Conservation (phyloP, 2,113 vertebrate genomes). For the Cryptomyrus ogoouensis region DNA sequence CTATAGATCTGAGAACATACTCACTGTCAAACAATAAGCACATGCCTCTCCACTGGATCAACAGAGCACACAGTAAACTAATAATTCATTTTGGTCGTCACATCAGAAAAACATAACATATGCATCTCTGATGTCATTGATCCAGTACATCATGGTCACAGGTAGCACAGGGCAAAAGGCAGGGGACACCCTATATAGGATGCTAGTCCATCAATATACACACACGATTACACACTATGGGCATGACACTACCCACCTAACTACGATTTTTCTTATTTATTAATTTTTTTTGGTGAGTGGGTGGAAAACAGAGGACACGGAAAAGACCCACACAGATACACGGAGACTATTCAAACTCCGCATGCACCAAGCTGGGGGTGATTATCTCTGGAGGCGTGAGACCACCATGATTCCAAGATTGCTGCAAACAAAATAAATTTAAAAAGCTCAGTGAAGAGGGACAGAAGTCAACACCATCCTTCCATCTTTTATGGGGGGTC, state of each 20-base stretch:
- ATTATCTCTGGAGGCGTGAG: neutral
- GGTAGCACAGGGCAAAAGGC: neutral
- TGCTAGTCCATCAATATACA: neutral
- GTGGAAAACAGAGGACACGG: neutral
- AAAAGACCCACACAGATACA: neutral
- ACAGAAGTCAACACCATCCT: neutral
- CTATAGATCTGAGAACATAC: neutral
- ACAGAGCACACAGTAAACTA: neutral
- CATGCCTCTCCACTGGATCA: neutral
- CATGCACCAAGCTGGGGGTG: neutral
- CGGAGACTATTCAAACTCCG: neutral
- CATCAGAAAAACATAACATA: neutral
- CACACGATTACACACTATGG: neutral
- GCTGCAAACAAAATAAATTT: neutral
- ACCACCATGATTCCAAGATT: neutral
- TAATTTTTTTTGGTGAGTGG: neutral
- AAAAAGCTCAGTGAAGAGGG: neutral
- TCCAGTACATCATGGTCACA: neutral
- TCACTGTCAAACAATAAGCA: neutral
- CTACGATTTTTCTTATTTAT: neutral
- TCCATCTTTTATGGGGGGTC: neutral
- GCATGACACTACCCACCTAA: neutral
- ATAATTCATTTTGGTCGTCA: neutral
- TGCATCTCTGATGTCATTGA: neutral
- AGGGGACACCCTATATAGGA: neutral